Base-by-base conservation (phyloP, 2,113 vertebrate genomes). In the Equus przewalskii region DNA sequence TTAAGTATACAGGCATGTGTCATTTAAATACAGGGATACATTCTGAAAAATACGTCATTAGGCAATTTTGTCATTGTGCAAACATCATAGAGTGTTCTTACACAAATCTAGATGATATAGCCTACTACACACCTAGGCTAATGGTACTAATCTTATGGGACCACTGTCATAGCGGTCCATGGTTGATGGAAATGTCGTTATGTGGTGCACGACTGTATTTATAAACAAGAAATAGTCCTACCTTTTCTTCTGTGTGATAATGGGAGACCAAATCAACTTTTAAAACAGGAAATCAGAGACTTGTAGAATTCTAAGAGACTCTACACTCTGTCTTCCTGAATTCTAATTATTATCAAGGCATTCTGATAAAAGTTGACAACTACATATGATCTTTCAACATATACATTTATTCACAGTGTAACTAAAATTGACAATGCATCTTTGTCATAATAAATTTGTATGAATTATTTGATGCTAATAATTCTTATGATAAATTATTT, bases 281-380 rank as follows among this genome's bases (percentile, higher is more conserved):
- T 72, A 70, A 96, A 92, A 95, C 7, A 78, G 19, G 5, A 64
- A 83, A 67, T 56, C 24, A 81, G 6, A 8, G 51, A 64, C 41
- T 65, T 51, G 6, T 69, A 26, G 65, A 97, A 85, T 92, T 21
- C 41, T 89, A 93, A 76, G 60, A 95, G 58, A 36, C 22, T 65
- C 83, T 92, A 90, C 85, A 93, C 41, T 93, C 93, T 95, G 24
- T 62, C 30, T 80, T 89, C 24, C 28, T 85, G 24, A 95, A 96
- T 95, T 94, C 46, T 64, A 92, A 94, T 89, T 72, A 81, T 93
- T 96, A 92, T 60, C 41, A 96, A 88, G 18, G 18, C 54, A 82
- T 96, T 92, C 15, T 86, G 22, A 70, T 80, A 85, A 95, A 96
- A 95, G 11, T 21, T 92, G 33, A 91, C 26, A 95, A 81, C 54